Conservation (phyloP, 2,888 invertebrate species). For the Blastobasis adustella region DNA sequence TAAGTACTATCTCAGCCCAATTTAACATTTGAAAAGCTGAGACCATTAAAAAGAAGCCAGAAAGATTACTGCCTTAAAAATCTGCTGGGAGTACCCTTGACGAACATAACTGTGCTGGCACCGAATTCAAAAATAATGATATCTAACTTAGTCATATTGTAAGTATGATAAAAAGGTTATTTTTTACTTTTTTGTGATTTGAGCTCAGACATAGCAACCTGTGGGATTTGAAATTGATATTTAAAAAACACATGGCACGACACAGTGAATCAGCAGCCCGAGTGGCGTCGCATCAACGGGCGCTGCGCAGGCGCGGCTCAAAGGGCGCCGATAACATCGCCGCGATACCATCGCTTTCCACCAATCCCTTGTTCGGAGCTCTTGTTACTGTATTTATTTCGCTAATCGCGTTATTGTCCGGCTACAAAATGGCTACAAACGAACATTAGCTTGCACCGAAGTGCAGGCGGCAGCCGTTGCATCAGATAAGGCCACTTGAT, state of each 20-base stretch:
- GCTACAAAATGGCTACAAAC: slow-evolving; percentile 11
- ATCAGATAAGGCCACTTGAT: slow-evolving; percentile 65
- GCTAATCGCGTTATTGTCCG: slow-evolving; percentile 62
- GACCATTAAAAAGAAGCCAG: background rate
- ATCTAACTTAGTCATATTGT: no score
- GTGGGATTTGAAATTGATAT: background rate
- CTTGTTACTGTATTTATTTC: slow-evolving; percentile 51
- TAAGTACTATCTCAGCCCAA: background rate
- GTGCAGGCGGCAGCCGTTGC: slow-evolving; percentile 43
- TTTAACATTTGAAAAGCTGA: background rate
- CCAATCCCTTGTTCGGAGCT: slow-evolving; percentile 31
- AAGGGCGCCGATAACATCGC: no score
- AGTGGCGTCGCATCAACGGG: no score
- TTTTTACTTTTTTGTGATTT: no score
- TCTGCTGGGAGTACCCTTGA: background rate
- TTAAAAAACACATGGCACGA: no score
- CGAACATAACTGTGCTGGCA: background rate
- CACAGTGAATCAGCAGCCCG: no score
- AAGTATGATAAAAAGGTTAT: no score
- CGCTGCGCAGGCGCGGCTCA: no score
- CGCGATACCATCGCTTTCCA: background rate
- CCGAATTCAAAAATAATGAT: no score
- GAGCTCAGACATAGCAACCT: background rate
- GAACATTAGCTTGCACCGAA: slow-evolving; percentile 28
- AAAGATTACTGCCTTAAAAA: no score